Conservation (phyloP, 2,113 vertebrate genomes). For the Progne subis region DNA sequence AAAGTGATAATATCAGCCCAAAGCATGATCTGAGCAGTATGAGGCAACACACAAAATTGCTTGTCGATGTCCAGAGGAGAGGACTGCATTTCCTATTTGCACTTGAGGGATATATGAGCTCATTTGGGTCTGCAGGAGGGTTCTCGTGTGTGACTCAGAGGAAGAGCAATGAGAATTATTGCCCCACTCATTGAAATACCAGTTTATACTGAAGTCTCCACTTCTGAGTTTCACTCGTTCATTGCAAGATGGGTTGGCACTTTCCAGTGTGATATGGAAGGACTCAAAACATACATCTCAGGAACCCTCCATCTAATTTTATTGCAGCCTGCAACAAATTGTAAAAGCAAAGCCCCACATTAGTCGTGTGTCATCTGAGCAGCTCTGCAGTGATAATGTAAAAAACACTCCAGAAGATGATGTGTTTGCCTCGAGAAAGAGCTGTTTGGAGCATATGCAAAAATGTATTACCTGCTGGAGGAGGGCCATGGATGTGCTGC, state of each 20-base stretch:
- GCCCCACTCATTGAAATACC: background rate
- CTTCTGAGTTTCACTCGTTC: background rate
- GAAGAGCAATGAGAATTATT: slow-evolving; percentile 13
- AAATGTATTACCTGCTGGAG: background rate
- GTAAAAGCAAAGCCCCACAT: background rate
- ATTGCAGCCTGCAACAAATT: background rate
- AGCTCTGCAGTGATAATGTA: background rate
- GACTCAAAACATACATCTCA: background rate
- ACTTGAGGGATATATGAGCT: slow-evolving; percentile 12
- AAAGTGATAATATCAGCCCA: background rate
- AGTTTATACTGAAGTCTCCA: background rate
- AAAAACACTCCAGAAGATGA: background rate
- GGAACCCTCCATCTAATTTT: background rate
- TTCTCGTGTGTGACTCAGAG: background rate
- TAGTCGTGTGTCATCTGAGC: background rate
- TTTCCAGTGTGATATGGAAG: background rate
- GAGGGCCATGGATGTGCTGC: background rate
- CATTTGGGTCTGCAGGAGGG: slow-evolving; percentile 20
- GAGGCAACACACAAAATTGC: background rate
- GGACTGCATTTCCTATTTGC: background rate
- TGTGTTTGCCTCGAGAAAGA: background rate
- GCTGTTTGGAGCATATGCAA: background rate
- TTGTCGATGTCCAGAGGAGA: background rate
- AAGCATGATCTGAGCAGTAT: background rate
- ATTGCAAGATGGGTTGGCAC: background rate